These are phyloP conservation scores for Tethya wilhelma DNA, from an alignment of 37 sponge, comb jelly and placozoan species.

Conservation along the genomic window DNA sequence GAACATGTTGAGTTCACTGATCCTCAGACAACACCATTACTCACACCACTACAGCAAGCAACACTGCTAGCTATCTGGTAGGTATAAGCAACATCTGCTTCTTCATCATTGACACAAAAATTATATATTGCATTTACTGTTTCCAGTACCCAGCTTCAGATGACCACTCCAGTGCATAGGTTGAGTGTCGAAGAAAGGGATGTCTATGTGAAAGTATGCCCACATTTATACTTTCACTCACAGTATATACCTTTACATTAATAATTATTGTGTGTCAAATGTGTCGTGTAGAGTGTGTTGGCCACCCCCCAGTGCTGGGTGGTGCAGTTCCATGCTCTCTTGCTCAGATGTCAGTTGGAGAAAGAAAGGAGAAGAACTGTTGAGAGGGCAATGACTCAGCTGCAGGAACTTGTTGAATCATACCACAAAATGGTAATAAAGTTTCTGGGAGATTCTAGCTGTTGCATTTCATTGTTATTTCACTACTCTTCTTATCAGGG, in stretches of 20 bases:
- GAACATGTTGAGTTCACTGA: slow-evolving; percentile 62
- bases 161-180: slow-evolving; percentile 39
- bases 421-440: too few species aligned
- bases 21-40: not conserved
- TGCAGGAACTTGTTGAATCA: slow-evolving; percentile 41
- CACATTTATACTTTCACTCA: not conserved
- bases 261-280: not conserved
- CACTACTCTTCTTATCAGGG: slow-evolving; percentile 13
- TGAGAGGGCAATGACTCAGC: slow-evolving; percentile 84
- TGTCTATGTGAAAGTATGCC: slow-evolving; percentile 64
- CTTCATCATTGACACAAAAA: not conserved
- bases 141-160: slow-evolving; percentile 40
- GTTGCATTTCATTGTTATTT: not conserved
- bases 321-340: slow-evolving; percentile 59
- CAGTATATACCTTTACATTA: too few species aligned
- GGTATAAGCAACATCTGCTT: not conserved
- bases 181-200: slow-evolving; percentile 60
- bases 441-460: not conserved
- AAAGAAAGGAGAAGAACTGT: slow-evolving; percentile 21
- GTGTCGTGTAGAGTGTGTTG: slow-evolving; percentile 51
- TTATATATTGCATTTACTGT: not conserved
- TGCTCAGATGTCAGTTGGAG: slow-evolving; percentile 53
- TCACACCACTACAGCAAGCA: slow-evolving; percentile 77
- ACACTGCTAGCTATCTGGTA: slow-evolving; percentile 75
- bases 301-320: slow-evolving; percentile 61